These are phyloP conservation scores for Danio albolineatus DNA, from an alignment of 2,797 vertebrate genomes.

Conservation along the genomic window DNA sequence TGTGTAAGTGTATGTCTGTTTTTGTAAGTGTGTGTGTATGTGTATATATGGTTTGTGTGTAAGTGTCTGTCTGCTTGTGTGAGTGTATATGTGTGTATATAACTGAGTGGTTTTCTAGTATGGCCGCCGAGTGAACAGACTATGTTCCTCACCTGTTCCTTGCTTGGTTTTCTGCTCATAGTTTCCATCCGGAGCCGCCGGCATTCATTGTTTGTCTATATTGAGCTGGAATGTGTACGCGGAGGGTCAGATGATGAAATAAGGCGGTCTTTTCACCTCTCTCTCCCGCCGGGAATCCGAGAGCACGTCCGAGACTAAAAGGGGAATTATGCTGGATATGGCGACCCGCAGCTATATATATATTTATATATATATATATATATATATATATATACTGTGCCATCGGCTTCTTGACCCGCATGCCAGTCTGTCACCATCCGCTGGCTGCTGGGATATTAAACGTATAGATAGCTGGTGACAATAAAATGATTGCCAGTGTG, in stretches of 20 bases:
- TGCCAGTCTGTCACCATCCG: conserved; percentile 18
- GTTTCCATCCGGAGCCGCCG: conserved; percentile 18
- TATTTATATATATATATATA: conserved; percentile 45
- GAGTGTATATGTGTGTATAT: too few species aligned
- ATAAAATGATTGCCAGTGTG: background rate
- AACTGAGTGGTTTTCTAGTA: too few species aligned
- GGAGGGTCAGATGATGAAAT: conserved; percentile 3
- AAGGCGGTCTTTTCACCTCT: conserved; percentile 18
- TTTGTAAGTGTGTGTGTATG: too few species aligned
- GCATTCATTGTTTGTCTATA: conserved; percentile 41
- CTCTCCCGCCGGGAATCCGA: conserved; percentile 33
- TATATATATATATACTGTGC: conserved; percentile 43
- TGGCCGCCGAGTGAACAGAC: too few species aligned
- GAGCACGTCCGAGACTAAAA: conserved; percentile 23
- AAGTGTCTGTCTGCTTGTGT: too few species aligned
- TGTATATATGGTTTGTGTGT: too few species aligned
- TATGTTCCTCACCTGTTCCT: conserved; percentile 21
- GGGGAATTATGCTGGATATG: conserved; percentile 26
- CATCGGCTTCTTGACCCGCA: conserved; percentile 24
- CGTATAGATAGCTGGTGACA: conserved; percentile 10
- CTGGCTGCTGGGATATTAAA: conserved; percentile 12
- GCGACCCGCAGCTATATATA: conserved; percentile 17
- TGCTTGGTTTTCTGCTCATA: conserved; percentile 26
- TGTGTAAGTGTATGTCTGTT: too few species aligned
- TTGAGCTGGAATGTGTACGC: conserved; percentile 29